Percentiles rank a stretch among this genome's conserved stretches.
These are phyloP conservation scores for Ylistrum balloti DNA, from an alignment of 1,140 invertebrate genomes.

Conservation along the genomic window DNA sequence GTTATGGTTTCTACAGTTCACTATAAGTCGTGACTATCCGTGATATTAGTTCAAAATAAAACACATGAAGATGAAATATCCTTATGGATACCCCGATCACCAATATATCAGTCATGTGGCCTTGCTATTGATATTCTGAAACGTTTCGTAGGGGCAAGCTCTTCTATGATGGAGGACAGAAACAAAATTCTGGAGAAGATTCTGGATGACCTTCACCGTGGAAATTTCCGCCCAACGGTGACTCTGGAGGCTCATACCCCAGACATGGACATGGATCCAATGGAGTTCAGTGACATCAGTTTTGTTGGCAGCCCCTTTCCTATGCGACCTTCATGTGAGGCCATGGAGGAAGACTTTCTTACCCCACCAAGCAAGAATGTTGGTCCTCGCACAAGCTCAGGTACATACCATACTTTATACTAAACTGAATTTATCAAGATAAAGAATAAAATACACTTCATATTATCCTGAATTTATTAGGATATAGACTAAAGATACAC, in stretches of 20 bases:
- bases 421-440: too few species aligned
- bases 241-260: constrained; percentile 54
- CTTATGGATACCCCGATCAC: too few species aligned
- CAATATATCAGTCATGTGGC: too few species aligned
- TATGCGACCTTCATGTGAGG: constrained; percentile 62
- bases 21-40: too few species aligned
- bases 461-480: too few species aligned
- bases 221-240: constrained; percentile 69
- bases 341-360: constrained; percentile 66
- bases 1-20: too few species aligned
- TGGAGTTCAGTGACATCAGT: constrained; percentile 73
- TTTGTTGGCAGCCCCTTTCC: constrained; percentile 71
- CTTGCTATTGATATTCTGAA: background rate
- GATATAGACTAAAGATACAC: too few species aligned
- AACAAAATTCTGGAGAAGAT: constrained; percentile 68
- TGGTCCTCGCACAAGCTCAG: background rate
- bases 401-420: too few species aligned
- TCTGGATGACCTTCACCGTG: constrained; percentile 71
- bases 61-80: too few species aligned
- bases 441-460: too few species aligned
- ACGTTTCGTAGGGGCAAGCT: constrained; percentile 71
- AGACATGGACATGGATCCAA: constrained; percentile 59
- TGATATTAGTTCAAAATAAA: too few species aligned
- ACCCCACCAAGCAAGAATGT: constrained; percentile 41
- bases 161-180: constrained; percentile 72